Base-by-base conservation (phyloP, 1,140 invertebrate species). In the Pinna nobilis region DNA sequence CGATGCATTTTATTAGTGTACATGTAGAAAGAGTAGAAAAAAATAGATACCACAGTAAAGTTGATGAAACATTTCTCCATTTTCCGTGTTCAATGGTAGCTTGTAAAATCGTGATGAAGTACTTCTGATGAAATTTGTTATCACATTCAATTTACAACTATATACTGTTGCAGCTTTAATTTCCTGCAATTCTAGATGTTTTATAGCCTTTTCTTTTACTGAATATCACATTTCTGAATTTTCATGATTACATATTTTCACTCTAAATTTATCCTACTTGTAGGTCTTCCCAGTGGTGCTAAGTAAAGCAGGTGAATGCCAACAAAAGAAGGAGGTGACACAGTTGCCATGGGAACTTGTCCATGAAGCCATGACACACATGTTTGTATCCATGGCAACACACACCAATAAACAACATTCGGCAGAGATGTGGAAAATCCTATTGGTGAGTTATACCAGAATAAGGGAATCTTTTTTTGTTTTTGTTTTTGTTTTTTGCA, bases 371-470 rank as follows among this genome's bases (percentile, higher is more conserved):
- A 35, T 86, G 23, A 33, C 63, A 20, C 72, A 80, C 39, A 79
- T 74, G 53, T 77, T 85, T 70, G 35, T 20, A 13, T 77, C 81
- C 7, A 79, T 86, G 74, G 78, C 83, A 30, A 55, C 70, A 15
- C 73, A 84, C 64, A 81, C 82, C n/a, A 71, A 57, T 37, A 77
- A 66, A 30, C 71, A 81, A 9, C 66, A 83, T 61, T 76, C 79
- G 7, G 51, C 28, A 18, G 50, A 64, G 7, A 66, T 87, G 5
- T 87, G 82, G 85, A 73, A 70, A 23, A 51, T 82, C 33, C 39
- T 88, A 7, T 35, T 86, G 77, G 87, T 88, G 79, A 77, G 78
- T 66, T n/a, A n/a, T n/a, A n/a, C n/a, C n/a, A n/a, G n/a, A n/a
- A n/a, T n/a, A n/a, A n/a, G n/a, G n/a, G n/a, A n/a, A n/a, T n/a